phyloP scores from a whole-genome alignment of 2,888 invertebrate species.

The Tanypteryx hageni region DNA sequence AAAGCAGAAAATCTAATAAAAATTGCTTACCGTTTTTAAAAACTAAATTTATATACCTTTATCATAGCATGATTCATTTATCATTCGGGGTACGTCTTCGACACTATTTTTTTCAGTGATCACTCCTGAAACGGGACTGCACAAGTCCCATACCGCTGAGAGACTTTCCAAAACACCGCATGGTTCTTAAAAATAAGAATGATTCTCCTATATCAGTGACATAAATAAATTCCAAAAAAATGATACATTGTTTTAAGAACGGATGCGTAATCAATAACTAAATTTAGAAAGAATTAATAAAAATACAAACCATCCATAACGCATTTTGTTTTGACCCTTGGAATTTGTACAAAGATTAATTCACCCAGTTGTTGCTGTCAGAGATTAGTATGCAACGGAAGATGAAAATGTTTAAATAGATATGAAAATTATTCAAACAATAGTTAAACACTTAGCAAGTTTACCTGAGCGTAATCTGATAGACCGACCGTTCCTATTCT shows the following conservation, averaged over 20 bases:
- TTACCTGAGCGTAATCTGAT: background rate
- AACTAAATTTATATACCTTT: background rate
- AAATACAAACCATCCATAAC: background rate
- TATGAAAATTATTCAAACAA: background rate
- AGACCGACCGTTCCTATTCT: background rate
- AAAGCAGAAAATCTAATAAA: background rate
- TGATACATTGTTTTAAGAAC: too few species aligned
- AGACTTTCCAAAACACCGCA: background rate
- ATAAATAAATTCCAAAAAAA: too few species aligned
- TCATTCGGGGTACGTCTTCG: background rate
- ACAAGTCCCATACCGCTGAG: background rate
- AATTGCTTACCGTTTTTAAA: background rate
- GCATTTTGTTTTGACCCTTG: background rate
- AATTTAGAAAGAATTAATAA: background rate
- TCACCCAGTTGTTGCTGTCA: background rate
- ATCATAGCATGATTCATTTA: slow-evolving; percentile 15
- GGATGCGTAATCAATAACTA: too few species aligned
- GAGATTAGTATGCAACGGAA: background rate
- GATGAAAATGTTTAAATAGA: background rate
- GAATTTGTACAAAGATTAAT: background rate
- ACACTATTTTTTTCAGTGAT: background rate
- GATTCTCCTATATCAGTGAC: background rate
- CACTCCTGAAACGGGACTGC: slow-evolving; percentile 4
- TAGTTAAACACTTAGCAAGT: background rate
- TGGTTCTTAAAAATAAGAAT: slow-evolving; percentile 3